phyloP scores from a whole-genome alignment of 2,888 invertebrate genomes.

The Oxycera nigricornis region DNA sequence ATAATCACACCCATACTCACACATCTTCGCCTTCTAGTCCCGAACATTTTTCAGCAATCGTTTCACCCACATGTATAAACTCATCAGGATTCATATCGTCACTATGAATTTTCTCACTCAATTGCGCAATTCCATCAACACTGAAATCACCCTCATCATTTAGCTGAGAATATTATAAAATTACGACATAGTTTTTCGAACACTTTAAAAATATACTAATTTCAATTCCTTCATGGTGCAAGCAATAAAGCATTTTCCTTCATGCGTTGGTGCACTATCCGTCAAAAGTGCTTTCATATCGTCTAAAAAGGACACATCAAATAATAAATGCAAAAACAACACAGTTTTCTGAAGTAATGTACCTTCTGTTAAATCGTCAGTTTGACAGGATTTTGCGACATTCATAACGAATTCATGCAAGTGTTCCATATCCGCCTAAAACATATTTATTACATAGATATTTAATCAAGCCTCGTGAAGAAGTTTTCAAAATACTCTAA shows the following conservation, averaged over 20 bases:
- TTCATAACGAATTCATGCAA: background rate
- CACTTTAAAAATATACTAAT: background rate
- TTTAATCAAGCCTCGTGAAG: too few relatives aligned
- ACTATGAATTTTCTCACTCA: background rate
- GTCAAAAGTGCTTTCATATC: background rate
- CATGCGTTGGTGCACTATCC: background rate
- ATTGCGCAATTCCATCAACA: background rate
- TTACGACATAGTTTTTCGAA: background rate
- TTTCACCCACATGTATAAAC: background rate
- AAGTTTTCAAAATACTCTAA: too few relatives aligned
- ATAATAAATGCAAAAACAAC: background rate
- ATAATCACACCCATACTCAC: background rate
- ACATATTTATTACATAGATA: too few relatives aligned
- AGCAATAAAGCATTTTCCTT: constrained; percentile 5
- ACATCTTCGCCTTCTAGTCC: background rate
- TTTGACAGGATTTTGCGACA: background rate
- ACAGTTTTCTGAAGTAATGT: too few relatives aligned
- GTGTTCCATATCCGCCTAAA: background rate
- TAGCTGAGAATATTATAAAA: background rate
- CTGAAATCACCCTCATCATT: background rate
- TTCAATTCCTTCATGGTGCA: background rate
- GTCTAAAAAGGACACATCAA: background rate
- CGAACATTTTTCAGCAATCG: background rate
- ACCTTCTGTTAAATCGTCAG: background rate
- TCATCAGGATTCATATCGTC: background rate